Percentiles rank a stretch among this genome's conserved stretches.
Conservation (phyloP, 2,113 vertebrate species). For the Oreocharis arfaki region DNA sequence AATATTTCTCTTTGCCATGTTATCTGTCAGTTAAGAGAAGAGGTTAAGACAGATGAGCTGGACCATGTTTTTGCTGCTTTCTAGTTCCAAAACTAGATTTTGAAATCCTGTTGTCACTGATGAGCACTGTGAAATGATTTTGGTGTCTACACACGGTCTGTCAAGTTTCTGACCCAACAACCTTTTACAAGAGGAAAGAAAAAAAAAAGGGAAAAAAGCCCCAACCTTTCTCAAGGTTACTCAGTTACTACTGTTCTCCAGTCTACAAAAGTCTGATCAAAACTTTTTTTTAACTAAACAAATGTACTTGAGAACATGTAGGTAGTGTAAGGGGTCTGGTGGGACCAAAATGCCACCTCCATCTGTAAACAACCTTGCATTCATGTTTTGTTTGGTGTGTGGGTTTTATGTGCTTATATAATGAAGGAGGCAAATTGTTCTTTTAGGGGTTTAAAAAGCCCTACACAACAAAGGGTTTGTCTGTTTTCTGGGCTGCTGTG, state of each 20-base stretch:
- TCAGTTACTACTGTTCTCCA: not conserved
- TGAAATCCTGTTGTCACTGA: not conserved
- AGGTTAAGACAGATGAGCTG: not conserved
- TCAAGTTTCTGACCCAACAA: not conserved
- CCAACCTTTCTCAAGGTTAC: not conserved
- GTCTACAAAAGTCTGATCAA: not conserved
- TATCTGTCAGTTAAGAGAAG: not conserved
- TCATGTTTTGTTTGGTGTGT: not conserved
- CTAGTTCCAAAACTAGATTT: not conserved
- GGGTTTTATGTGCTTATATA: not conserved
- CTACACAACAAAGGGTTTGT: slow-evolving; percentile 21
- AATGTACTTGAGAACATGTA: not conserved
- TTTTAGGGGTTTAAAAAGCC: not conserved
- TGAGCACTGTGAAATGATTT: not conserved
- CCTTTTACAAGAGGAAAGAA: not conserved
- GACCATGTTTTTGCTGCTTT: not conserved
- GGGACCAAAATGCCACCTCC: not conserved
- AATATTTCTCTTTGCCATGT: not conserved
- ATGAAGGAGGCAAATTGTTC: not conserved
- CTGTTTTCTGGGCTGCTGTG: slow-evolving; percentile 5
- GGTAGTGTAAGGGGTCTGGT: not conserved
- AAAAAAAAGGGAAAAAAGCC: not conserved
- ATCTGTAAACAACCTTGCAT: not conserved
- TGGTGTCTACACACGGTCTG: not conserved
- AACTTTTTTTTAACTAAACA: not conserved